These are phyloP conservation scores for Otis tarda DNA, from an alignment of 2,113 vertebrate species.

Conservation along the genomic window DNA sequence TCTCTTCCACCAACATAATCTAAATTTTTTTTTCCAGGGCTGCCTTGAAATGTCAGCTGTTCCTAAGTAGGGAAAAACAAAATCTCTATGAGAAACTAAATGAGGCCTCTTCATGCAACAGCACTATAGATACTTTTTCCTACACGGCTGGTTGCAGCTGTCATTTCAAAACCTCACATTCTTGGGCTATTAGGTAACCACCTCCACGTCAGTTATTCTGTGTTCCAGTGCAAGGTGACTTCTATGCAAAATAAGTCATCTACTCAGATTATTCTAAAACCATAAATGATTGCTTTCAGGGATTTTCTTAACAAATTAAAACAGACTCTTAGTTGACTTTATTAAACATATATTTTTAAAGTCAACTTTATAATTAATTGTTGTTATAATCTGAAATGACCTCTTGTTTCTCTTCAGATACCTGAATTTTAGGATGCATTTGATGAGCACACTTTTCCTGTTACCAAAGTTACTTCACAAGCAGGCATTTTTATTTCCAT, in stretches of 20 bases:
- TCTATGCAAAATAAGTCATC: neutral
- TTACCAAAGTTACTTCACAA: neutral
- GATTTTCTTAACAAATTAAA: neutral
- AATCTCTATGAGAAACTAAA: neutral
- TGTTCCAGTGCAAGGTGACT: slow-evolving; percentile 32
- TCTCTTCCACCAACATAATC: neutral
- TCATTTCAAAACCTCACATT: slow-evolving; percentile 36
- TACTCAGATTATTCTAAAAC: neutral
- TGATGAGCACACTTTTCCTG: neutral
- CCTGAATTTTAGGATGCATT: neutral
- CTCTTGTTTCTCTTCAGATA: neutral
- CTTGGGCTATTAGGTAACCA: slow-evolving; percentile 3
- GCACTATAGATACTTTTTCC: neutral
- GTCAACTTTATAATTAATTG: neutral
- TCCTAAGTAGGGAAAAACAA: neutral
- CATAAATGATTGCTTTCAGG: neutral
- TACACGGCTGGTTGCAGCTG: neutral
- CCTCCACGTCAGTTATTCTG: neutral
- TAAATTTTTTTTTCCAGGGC: neutral
- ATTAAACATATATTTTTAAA: neutral
- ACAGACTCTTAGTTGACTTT: neutral
- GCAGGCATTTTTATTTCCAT: neutral
- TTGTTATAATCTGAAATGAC: neutral
- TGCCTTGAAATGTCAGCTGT: neutral
- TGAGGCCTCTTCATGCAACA: neutral